Evolutionary conservation across 2,797 vertebrate species (phyloP).

Genomic region (Hozukius guyotensis): DNA sequence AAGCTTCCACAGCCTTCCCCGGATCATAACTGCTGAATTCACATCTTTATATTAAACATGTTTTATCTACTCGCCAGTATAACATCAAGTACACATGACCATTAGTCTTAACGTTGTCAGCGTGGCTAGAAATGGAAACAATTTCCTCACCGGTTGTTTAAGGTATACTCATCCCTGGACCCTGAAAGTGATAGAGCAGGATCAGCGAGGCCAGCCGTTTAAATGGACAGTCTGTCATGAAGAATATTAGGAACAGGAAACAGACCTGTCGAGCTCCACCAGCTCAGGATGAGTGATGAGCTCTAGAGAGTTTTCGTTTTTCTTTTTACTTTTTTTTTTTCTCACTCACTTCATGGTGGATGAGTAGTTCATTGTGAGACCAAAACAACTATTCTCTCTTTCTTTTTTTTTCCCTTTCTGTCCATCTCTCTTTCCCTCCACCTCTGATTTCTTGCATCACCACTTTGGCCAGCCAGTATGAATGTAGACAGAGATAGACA

Average conservation of each 20-base stretch:
- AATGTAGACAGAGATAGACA: slow-evolving; percentile 79
- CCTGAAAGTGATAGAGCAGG: slow-evolving; percentile 71
- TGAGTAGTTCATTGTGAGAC: slow-evolving; percentile 72
- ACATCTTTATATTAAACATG: neutral
- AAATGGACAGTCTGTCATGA: slow-evolving; percentile 83
- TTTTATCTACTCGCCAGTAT: neutral
- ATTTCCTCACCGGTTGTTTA: slow-evolving; percentile 60
- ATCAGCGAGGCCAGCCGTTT: slow-evolving; percentile 67
- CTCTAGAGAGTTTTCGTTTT: slow-evolving; percentile 71
- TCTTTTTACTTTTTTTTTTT: slow-evolving; percentile 25
- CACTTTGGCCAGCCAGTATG: slow-evolving; percentile 61
- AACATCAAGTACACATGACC: slow-evolving; percentile 21
- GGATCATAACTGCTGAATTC: neutral
- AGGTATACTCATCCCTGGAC: slow-evolving; percentile 53
- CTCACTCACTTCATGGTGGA: slow-evolving; percentile 63
- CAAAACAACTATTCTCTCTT: slow-evolving; percentile 60
- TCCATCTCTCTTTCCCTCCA: slow-evolving; percentile 48
- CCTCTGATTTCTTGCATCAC: slow-evolving; percentile 68
- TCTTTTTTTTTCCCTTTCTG: slow-evolving; percentile 13
- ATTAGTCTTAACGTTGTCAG: slow-evolving; percentile 25
- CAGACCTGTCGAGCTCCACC: slow-evolving; percentile 75
- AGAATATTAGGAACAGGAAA: slow-evolving; percentile 81
- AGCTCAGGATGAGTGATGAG: slow-evolving; percentile 81
- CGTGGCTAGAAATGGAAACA: slow-evolving; percentile 39
- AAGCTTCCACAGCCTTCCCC: neutral